Evolutionary conservation across 2,113 vertebrate species (phyloP).

Genomic region (Sebastes schlegelii): DNA sequence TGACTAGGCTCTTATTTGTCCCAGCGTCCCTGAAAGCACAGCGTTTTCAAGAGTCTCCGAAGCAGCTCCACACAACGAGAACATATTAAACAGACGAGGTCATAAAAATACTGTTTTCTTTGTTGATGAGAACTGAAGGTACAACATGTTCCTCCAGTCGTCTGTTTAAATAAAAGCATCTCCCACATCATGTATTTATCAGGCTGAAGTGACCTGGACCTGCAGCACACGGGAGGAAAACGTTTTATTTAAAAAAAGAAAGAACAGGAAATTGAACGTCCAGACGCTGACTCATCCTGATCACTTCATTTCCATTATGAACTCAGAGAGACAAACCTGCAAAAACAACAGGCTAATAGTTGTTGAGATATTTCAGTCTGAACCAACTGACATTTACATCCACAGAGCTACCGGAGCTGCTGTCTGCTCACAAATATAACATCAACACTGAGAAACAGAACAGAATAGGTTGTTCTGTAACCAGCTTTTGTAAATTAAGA

Average conservation of each 20-base stretch:
- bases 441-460: background rate
- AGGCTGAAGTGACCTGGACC: background rate
- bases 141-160: background rate
- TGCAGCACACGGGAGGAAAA: background rate
- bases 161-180: background rate
- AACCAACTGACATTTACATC: background rate
- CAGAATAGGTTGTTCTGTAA: too few species aligned
- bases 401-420: background rate
- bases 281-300: background rate
- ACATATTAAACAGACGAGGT: background rate
- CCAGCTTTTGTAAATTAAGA: too few species aligned
- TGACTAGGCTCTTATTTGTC: background rate
- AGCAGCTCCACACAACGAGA: background rate
- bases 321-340: background rate
- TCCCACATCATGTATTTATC: background rate
- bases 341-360: background rate
- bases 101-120: background rate
- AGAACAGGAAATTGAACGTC: background rate
- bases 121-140: too few species aligned
- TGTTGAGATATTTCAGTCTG: background rate
- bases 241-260: background rate
- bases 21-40: background rate
- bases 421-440: background rate
- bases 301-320: background rate
- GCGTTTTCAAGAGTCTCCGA: too few species aligned